Evolutionary conservation across 2,113 vertebrate genomes (phyloP), one percentile per base, ranked within the genome.

Genomic region (Garra rufa): DNA sequence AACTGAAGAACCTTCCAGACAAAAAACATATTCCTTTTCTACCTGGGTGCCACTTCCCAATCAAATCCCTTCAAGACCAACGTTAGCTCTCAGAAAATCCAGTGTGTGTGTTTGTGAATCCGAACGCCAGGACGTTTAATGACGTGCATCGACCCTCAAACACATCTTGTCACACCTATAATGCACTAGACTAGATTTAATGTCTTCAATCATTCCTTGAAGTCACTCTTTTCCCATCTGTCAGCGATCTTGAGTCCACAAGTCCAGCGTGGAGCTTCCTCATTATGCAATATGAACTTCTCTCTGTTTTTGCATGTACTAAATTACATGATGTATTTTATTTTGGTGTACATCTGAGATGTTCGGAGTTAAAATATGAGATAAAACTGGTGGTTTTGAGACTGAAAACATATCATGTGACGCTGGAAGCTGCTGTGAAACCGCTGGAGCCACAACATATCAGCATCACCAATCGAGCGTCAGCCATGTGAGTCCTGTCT

Each of bases 181-280:
- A 75, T 43, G 21, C 57, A 61, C 14, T 67, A 57, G 55, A 73
- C 69, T 34, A 43, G 76, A 43, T 52, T 21, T 48, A 55, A 24
- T 21, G 21, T 73, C 3, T 24, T 76, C 63, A 76, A 21, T 84
- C 83, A 21, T 82, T 76, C 70, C 77, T 34, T 55, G 34, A 50
- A 9, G 11, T 28, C 24, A 19, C 48, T 52, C 50, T 21, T 52
- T 17, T 34, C 50, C 19, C 1, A 17, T 50, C 48, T 0, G 48
- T 50, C 48, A n/a, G n/a, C n/a, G n/a, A n/a, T 1, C 28, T 4
- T n/a, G 9, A 11, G 5, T 69, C 63, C 63, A 9, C 30, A 26
- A 15, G 1, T 67, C 65, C 67, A 6, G 34, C 14, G 21, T 41
- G 30, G 19, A 70, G 28, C 17, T 10, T 17, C 21, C 43, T 71